Percentiles rank a stretch among this genome's conserved stretches.
These are phyloP conservation scores for Ophioderma brevispina DNA, from an alignment of 35 echinoderm and acorn worm species.

Conservation along the genomic window DNA sequence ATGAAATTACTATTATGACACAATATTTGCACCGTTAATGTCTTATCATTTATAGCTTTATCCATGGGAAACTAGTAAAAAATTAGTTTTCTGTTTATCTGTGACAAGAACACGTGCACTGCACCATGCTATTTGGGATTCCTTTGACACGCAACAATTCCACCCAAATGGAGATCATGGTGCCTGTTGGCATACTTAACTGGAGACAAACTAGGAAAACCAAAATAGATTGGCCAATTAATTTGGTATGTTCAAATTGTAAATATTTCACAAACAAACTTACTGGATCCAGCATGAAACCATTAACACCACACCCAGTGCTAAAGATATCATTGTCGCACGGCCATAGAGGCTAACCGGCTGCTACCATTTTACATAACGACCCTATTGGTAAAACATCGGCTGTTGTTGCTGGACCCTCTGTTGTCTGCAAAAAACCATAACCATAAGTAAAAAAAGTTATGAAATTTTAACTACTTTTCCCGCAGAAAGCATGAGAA, in stretches of 20 bases:
- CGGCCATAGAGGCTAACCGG: conserved; percentile 96
- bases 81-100: no score
- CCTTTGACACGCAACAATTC: not conserved
- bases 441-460: not conserved
- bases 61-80: no score
- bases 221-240: no score
- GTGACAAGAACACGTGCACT: no score
- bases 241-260: no score
- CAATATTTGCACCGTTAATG: no score
- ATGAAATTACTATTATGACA: no score
- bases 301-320: conserved; percentile 89
- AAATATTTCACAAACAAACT: conserved; percentile 49
- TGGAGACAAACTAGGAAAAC: no score
- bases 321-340: conserved; percentile 93
- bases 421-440: conserved; percentile 15
- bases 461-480: no score
- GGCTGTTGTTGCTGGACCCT: conserved; percentile 47
- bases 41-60: no score
- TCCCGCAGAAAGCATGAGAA: no score
- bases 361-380: conserved; percentile 88
- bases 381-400: conserved; percentile 79
- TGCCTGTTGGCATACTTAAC: no score
- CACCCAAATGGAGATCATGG: not conserved
- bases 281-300: conserved; percentile 97
- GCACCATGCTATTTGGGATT: not conserved